A percentile compares a stretch with the other conserved stretches of the same genome.
Evolutionary conservation across 2,113 vertebrate genomes (phyloP).

Genomic region (Syrrhaptes paradoxus): DNA sequence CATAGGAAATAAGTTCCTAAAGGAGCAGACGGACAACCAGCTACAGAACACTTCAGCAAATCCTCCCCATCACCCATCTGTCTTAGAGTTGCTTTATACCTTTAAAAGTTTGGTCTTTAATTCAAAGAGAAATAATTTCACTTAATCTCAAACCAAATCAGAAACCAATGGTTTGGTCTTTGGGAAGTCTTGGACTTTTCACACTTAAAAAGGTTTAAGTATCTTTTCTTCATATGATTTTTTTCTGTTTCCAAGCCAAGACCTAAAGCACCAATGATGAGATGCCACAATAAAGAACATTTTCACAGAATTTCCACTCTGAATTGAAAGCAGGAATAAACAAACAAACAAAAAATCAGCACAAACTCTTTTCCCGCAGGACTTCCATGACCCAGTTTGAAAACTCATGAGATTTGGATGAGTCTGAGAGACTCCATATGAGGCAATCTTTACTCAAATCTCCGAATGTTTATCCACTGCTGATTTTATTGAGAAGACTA

Average conservation of each 20-base stretch:
- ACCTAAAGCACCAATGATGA: background rate
- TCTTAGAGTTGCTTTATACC: background rate
- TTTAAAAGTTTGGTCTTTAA: background rate
- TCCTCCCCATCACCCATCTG: background rate
- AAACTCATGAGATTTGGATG: background rate
- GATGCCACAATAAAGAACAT: background rate
- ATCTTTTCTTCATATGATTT: background rate
- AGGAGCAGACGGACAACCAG: background rate
- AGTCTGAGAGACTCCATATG: background rate
- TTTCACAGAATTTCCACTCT: background rate
- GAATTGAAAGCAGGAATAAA: background rate
- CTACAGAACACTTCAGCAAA: background rate
- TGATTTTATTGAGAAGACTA: background rate
- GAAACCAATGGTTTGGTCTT: background rate
- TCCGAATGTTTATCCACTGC: background rate
- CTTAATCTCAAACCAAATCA: background rate
- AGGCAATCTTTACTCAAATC: background rate
- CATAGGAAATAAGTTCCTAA: background rate
- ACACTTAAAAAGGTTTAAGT: background rate
- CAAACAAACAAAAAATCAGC: background rate
- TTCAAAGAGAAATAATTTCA: background rate
- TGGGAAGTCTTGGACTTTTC: background rate
- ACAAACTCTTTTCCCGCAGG: background rate
- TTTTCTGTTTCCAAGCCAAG: background rate
- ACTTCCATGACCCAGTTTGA: background rate